phyloP scores from a whole-genome alignment of 2,888 invertebrate species.

The Trachelus tabidus region DNA sequence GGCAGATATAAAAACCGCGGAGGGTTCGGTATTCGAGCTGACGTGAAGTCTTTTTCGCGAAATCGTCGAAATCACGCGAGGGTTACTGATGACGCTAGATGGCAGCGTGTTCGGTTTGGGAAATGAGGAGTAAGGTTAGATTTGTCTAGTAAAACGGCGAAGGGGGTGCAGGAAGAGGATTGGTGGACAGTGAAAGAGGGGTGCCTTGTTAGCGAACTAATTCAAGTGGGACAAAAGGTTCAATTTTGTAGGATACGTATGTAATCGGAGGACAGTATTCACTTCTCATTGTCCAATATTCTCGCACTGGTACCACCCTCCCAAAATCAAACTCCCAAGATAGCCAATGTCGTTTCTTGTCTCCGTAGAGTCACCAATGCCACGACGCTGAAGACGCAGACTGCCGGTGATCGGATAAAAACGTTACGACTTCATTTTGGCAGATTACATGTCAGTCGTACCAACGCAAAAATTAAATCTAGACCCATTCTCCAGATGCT shows the following conservation, averaged over 20 bases:
- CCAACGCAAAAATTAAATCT: not conserved
- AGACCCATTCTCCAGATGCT: not conserved
- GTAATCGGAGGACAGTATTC: not conserved
- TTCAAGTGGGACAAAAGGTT: conserved; percentile 22
- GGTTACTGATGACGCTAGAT: not conserved
- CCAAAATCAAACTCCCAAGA: not conserved
- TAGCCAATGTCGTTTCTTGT: not conserved
- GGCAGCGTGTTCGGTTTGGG: not conserved
- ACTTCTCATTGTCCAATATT: conserved; percentile 6
- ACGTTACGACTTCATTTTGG: conserved; percentile 4
- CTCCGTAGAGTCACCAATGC: not conserved
- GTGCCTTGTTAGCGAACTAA: conserved; percentile 20
- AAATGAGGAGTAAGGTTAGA: not conserved
- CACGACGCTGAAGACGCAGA: not conserved
- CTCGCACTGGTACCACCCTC: not conserved
- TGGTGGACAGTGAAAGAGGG: not conserved
- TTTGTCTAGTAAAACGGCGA: not conserved
- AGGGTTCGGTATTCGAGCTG: not conserved
- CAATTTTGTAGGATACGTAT: conserved; percentile 9
- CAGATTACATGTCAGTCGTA: not conserved
- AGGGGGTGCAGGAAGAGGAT: not conserved
- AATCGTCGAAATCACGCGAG: not conserved
- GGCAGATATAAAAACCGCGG: not conserved
- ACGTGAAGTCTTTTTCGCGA: not conserved
- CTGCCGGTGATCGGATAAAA: not conserved